Evolutionary conservation across 1,140 invertebrate genomes (phyloP), one percentile per base, ranked within the genome.

Genomic region (Brachionus manjavacas): DNA sequence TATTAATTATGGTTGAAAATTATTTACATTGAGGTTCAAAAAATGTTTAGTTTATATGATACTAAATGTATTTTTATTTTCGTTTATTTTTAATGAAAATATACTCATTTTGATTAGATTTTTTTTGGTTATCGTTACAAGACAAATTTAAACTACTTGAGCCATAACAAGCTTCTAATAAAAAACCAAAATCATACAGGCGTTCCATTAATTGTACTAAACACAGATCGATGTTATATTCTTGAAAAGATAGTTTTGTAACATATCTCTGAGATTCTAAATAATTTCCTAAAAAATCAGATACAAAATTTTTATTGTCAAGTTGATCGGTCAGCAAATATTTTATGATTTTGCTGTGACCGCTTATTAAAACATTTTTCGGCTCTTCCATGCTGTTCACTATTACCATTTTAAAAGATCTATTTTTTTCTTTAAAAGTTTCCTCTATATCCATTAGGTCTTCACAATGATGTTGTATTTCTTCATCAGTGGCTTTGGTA

Each of bases 21-120:
- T 60, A 60, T 60, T 60, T 60, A 60, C 52, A 60, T 60, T 60
- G 52, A 60, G 52, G 52, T 60, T 60, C 4, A 60, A 60, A 20
- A 60, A 60, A 35, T 35, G 4, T 35, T 7, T 35, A 35, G 31
- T 35, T 60, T 60, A 23, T 60, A 60, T 20, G 16, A 28, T 25
- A 23, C 11, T 20, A 7, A 60, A 60, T 60, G 8, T 25, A 7
- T 60, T 60, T 60, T 76, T 76, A 49, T 76, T 46, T 76, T 35
- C 41, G 39, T 49, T 76, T 76, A 76, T 76, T 76, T 46, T 49
- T 76, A 25, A 76, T 76, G 43, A 76, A 76, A 76, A 76, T 76
- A 49, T 76, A 76, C 41, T 76, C 72, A 31, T 76, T 76, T 49
- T 20, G 8, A 49, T 76, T 76, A 49, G 20, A 46, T 49, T 46